phyloP scores from a whole-genome alignment of 2,113 vertebrate species.

The Leiothrix lutea region DNA sequence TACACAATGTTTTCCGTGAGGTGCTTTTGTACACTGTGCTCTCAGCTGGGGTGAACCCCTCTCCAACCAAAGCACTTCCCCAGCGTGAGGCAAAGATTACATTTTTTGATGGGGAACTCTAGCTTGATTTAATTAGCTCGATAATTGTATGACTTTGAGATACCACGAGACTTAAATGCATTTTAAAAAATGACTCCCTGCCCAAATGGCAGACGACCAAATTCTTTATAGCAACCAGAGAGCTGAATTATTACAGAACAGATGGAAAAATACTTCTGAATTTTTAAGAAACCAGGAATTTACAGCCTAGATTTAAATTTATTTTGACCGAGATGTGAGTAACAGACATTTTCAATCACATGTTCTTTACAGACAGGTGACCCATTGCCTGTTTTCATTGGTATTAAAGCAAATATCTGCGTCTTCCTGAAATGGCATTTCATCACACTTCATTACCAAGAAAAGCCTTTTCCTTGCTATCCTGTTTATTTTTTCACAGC shows the following conservation, averaged over 20 bases:
- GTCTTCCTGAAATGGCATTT: not conserved
- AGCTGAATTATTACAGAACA: constrained; percentile 65
- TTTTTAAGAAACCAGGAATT: constrained; percentile 53
- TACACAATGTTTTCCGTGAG: not conserved
- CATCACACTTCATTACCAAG: not conserved
- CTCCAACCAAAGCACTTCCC: not conserved
- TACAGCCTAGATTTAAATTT: constrained; percentile 40
- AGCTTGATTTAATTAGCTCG: constrained; percentile 48
- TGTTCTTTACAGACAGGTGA: constrained; percentile 32
- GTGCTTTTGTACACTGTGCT: accelerated
- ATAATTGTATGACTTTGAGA: constrained; percentile 41
- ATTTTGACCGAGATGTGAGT: constrained; percentile 26
- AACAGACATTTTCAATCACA: constrained; percentile 42
- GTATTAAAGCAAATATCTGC: not conserved
- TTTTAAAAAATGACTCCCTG: constrained; percentile 18
- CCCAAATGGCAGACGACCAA: constrained; percentile 49
- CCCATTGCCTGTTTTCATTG: not conserved
- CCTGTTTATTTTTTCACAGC: constrained; percentile 16
- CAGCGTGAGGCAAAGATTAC: not conserved
- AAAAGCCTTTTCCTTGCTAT: not conserved
- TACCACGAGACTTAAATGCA: not conserved
- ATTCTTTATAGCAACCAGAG: constrained; percentile 52
- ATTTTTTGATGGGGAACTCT: constrained; percentile 12
- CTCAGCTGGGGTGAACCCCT: not conserved
- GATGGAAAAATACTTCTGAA: constrained; percentile 62